Base-by-base conservation (phyloP, 2,888 invertebrate species). In the Scaeva pyrastri region DNA sequence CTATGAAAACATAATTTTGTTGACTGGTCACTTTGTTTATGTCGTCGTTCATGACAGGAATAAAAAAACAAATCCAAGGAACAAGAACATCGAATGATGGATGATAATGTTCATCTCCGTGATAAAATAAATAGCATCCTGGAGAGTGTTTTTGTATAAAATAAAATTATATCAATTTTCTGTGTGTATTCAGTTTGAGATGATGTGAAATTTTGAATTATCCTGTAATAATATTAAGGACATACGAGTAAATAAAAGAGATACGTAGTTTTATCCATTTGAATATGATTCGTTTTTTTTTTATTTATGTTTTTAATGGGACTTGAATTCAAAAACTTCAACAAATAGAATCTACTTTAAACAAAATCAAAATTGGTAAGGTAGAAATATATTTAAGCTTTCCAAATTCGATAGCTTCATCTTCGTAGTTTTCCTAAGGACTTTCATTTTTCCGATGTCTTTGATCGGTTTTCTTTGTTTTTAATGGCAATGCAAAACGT, bases 1-100 rank as follows among this genome's bases (percentile, higher is more conserved):
- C 26, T 41, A 58, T 45, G 45, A 66, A 31, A 66, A n/a, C 31
- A 19, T 66, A 66, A 48, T 66, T 66, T 66, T 31, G 31, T 43
- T 48, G 14, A 31, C 19, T 36, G 26, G 48, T 48, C 66, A 66
- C 48, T 66, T 48, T 31, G 45, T 64, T 12, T 16, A 19, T 48
- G 31, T 31, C 48, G 31, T 21, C n/a, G 19, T 19, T 31, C 19
- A 19, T 48, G 48, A 12, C 12, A 16, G 31, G 1, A 16, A 45
- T 4, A 23, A 43, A 23, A 8, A 23, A n/a, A 26, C 43, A 23
- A 23, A 23, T 11, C 2, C 19, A 31, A 48, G 19, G 43, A 62
- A 62, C 23, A 62, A 26, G 23, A n/a, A 43, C 60, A 26, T 1
- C 66, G 19, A 6, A 66, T 66, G 48, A 66, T 48, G 19, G 45